A percentile compares a stretch with the other conserved stretches of the same genome.
phyloP scores from a whole-genome alignment of 2,797 vertebrate genomes.

The Oreochromis grahami region DNA sequence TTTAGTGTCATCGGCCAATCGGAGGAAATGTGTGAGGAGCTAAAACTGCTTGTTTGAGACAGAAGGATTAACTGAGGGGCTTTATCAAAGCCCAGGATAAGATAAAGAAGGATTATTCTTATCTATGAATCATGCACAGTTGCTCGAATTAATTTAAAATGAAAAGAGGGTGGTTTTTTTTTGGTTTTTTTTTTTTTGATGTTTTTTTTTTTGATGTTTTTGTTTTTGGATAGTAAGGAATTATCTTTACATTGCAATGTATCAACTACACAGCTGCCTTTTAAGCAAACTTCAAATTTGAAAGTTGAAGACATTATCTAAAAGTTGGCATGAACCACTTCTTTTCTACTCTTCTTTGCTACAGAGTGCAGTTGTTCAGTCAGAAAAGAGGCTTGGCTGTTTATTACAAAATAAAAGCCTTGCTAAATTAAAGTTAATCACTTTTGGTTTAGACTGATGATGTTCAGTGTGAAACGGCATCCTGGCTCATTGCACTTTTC shows the following conservation, averaged over 20 bases:
- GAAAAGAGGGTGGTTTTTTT: not conserved
- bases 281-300: not conserved
- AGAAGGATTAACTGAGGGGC: not conserved
- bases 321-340: not conserved
- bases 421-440: not conserved
- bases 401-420: not conserved
- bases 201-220: not conserved
- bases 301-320: not conserved
- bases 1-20: not conserved
- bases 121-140: not conserved
- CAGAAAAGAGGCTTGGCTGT: not conserved
- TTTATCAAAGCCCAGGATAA: not conserved
- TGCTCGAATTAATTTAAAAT: not conserved
- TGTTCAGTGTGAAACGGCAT: conserved; percentile 10
- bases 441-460: not conserved
- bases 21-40: not conserved
- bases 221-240: not conserved
- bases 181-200: not conserved
- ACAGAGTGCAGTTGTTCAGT: not conserved
- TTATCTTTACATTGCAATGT: not conserved
- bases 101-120: not conserved
- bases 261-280: not conserved
- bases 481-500: not conserved
- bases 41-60: not conserved
- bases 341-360: not conserved